Percentiles rank a stretch among this genome's conserved stretches.
These are phyloP conservation scores for Notolabrus celidotus DNA, from an alignment of 2,797 vertebrate species.

Conservation along the genomic window DNA sequence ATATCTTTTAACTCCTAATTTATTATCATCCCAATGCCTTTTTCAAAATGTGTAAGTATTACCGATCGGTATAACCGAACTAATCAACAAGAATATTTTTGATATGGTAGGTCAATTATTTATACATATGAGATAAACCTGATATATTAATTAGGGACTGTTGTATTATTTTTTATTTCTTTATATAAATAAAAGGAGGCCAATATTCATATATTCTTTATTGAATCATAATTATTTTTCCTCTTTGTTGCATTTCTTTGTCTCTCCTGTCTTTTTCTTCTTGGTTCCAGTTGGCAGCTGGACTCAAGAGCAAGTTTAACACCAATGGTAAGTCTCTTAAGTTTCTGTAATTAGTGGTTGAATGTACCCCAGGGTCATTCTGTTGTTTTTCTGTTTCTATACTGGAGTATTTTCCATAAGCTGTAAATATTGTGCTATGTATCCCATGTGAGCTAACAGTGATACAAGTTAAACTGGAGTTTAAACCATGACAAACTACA, in stretches of 20 bases:
- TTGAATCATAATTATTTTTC: background rate
- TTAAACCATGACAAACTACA: background rate
- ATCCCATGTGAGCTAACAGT: too few relatives aligned
- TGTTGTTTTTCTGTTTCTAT: background rate
- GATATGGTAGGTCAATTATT: too few relatives aligned
- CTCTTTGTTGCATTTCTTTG: background rate
- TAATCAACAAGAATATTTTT: too few relatives aligned
- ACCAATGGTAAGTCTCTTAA: constrained; percentile 83
- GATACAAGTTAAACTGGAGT: background rate
- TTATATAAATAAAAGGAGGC: too few relatives aligned
- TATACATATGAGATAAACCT: too few relatives aligned
- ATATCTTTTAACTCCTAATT: background rate
- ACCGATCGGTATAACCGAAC: too few relatives aligned
- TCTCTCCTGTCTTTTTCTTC: background rate
- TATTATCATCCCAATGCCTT: too few relatives aligned
- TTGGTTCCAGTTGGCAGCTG: constrained; percentile 78
- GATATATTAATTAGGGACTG: too few relatives aligned
- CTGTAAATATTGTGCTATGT: too few relatives aligned
- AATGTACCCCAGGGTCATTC: background rate
- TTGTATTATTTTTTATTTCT: too few relatives aligned
- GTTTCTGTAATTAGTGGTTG: background rate
- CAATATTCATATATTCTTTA: too few relatives aligned
- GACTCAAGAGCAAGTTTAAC: constrained; percentile 85
- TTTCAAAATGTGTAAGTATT: too few relatives aligned
- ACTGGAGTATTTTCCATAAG: background rate